These are phyloP conservation scores for Drosophila meridiana DNA, from an alignment of 2,888 invertebrate genomes.

Conservation along the genomic window DNA sequence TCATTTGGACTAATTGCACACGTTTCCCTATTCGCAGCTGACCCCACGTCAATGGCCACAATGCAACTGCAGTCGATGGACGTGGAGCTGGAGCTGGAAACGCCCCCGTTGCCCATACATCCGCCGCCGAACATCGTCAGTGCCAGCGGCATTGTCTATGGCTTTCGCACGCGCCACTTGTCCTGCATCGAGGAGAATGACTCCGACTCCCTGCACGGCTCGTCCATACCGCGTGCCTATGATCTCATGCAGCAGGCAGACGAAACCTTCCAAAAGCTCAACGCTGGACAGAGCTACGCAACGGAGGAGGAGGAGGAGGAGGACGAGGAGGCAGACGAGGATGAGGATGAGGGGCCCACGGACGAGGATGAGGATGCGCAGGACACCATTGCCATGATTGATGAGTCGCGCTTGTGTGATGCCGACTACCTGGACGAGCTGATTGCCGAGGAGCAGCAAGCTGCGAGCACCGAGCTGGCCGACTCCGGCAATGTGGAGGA, in stretches of 20 bases:
- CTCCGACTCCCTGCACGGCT: slow-evolving; percentile 83
- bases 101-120: slow-evolving; percentile 63
- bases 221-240: slow-evolving; percentile 82
- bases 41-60: slow-evolving; percentile 54
- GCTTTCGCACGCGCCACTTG: slow-evolving; percentile 84
- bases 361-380: slow-evolving; percentile 34
- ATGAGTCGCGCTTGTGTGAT: slow-evolving; percentile 83
- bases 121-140: slow-evolving; percentile 42
- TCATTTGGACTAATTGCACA: slow-evolving; percentile 21
- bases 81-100: slow-evolving; percentile 56
- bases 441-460: slow-evolving; percentile 60
- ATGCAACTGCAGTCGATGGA: slow-evolving; percentile 50
- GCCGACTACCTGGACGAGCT: slow-evolving; percentile 83
- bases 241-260: slow-evolving; percentile 84
- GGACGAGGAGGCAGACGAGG: slow-evolving; percentile 12
- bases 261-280: slow-evolving; percentile 81
- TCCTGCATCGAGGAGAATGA: slow-evolving; percentile 85
- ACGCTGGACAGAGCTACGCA: slow-evolving; percentile 37
- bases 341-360: slow-evolving; percentile 29
- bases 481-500: slow-evolving; percentile 69
- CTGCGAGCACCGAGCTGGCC: slow-evolving; percentile 33
- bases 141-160: slow-evolving; percentile 75
- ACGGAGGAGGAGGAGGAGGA: slow-evolving; percentile 20
- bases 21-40: slow-evolving; percentile 16
- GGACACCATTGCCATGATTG: slow-evolving; percentile 83